Conservation (phyloP, 1,140 invertebrate species). For the Procambarus clarkii region DNA sequence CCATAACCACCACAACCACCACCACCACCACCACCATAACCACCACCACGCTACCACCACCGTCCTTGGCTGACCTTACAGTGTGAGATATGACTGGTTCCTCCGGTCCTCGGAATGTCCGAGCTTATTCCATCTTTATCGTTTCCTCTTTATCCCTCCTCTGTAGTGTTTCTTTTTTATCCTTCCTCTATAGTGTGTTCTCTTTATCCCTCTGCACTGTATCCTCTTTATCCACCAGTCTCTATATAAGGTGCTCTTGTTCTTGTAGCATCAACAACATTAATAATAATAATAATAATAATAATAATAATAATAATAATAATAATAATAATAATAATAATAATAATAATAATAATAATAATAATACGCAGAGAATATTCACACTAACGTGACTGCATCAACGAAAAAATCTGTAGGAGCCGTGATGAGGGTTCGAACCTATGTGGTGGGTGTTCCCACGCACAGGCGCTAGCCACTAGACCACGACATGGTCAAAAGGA, state of each 20-base stretch:
- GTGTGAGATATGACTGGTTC: neutral
- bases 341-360: neutral
- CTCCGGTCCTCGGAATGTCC: neutral
- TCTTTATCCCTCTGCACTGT: neutral
- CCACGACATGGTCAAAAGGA: too few relatives aligned
- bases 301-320: neutral
- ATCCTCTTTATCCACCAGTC: neutral
- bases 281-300: neutral
- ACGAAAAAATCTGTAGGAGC: too few relatives aligned
- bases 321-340: constrained; percentile 11
- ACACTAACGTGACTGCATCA: too few relatives aligned
- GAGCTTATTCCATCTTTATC: neutral
- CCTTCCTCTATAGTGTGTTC: neutral
- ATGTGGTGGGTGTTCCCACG: too few relatives aligned
- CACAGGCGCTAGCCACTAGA: too few relatives aligned
- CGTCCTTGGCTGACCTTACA: neutral
- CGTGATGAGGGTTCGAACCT: too few relatives aligned
- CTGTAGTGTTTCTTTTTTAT: neutral
- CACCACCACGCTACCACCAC: neutral
- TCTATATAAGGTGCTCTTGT: neutral
- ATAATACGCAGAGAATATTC: neutral
- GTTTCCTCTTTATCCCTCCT: neutral
- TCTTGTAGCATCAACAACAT: neutral
- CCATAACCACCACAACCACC: neutral
- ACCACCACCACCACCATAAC: neutral